Evolutionary conservation across 92 coral and sea anemone species (phyloP).

Genomic region (Bergia sp.): DNA sequence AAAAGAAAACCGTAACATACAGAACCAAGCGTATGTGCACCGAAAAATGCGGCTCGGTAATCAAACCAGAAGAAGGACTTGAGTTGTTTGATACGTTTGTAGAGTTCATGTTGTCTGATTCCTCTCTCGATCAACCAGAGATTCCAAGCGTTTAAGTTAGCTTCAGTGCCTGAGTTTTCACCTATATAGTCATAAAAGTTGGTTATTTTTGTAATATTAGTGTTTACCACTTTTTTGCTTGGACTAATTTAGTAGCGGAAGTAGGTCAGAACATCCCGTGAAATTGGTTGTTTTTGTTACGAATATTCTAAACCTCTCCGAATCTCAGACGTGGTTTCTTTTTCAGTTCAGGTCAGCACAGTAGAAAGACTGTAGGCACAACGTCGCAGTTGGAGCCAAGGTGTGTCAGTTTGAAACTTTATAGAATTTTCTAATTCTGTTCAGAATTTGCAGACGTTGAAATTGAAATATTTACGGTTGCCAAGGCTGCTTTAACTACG

Average conservation of each 20-base stretch:
- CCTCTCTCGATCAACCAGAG: background rate
- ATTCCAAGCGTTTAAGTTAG: background rate
- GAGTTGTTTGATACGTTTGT: constrained; percentile 20
- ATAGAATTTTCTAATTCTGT: no score
- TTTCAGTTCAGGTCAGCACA: background rate
- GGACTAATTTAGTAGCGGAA: background rate
- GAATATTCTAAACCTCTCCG: background rate
- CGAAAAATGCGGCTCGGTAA: constrained; percentile 23
- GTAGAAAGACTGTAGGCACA: no score
- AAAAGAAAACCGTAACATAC: background rate
- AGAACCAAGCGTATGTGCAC: constrained; percentile 13
- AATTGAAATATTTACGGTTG: background rate
- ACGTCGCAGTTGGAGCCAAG: background rate
- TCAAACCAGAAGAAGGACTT: background rate
- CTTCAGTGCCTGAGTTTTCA: background rate
- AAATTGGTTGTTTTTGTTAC: background rate
- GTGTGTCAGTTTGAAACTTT: background rate
- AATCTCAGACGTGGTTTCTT: background rate
- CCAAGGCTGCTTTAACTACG: background rate
- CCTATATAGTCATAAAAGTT: background rate
- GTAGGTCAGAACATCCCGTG: background rate
- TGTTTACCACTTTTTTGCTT: no score
- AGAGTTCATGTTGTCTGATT: background rate
- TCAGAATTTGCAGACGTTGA: background rate
- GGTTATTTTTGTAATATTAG: background rate